Conservation (phyloP, 2,113 vertebrate species). For the Aix galericulata region DNA sequence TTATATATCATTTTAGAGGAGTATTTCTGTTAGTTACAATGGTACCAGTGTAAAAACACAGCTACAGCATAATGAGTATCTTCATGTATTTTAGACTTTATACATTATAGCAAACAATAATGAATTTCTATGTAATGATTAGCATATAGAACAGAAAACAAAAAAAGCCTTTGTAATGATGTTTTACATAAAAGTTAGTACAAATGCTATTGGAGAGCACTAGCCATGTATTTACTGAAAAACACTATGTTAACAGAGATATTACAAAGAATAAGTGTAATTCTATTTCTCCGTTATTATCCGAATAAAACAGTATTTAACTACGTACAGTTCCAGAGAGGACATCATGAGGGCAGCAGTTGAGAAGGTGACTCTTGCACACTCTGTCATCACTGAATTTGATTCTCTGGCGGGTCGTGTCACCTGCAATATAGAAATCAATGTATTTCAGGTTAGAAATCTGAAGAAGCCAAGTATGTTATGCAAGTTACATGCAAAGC, state of each 20-base stretch:
- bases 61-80: fast-evolving
- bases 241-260: neutral
- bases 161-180: neutral
- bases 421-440: constrained; percentile 84
- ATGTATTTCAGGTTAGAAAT: constrained; percentile 71
- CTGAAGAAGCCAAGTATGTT: neutral
- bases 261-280: neutral
- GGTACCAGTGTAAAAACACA: neutral
- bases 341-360: constrained; percentile 98
- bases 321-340: constrained; percentile 95
- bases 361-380: constrained; percentile 98
- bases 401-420: constrained; percentile 95
- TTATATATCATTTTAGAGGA: neutral
- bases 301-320: neutral
- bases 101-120: neutral
- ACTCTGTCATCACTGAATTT: constrained; percentile 98
- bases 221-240: neutral
- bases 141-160: neutral
- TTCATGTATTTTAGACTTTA: neutral
- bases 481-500: constrained; percentile 62
- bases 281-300: neutral
- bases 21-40: neutral
- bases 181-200: neutral
- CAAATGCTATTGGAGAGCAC: neutral
- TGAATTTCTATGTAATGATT: neutral